Evolutionary conservation across 2,113 vertebrate genomes (phyloP).

Genomic region (Python bivittatus): DNA sequence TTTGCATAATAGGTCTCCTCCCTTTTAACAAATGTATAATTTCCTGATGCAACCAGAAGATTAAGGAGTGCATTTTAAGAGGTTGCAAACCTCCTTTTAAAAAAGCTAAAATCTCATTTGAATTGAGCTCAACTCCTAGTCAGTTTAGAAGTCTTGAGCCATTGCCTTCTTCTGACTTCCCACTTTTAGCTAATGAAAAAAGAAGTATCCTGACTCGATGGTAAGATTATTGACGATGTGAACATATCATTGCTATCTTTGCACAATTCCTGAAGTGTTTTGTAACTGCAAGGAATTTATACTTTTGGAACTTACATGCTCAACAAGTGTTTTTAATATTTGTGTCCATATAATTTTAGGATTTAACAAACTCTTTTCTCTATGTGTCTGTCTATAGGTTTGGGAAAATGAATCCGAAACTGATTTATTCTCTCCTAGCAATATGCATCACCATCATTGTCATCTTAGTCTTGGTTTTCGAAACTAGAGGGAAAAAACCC

Average conservation of each 20-base stretch:
- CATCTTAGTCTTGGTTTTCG: neutral
- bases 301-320: neutral
- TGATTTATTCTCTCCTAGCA: neutral
- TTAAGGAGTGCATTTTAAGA: neutral
- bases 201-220: neutral
- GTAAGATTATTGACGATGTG: neutral
- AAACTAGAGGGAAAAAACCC: neutral
- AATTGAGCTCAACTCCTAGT: neutral
- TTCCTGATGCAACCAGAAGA: neutral
- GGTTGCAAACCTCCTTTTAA: neutral
- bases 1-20: neutral
- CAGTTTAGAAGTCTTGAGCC: neutral
- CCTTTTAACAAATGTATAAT: neutral
- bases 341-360: neutral
- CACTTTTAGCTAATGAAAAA: neutral
- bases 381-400: neutral
- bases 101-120: neutral
- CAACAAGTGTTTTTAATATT: neutral
- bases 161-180: neutral
- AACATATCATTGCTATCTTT: neutral
- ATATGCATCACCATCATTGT: neutral
- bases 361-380: neutral
- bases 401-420: slow-evolving; percentile 4
- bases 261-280: neutral
- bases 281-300: neutral